These are phyloP conservation scores for Molanna angustata DNA, from an alignment of 2,888 invertebrate genomes.

Conservation along the genomic window DNA sequence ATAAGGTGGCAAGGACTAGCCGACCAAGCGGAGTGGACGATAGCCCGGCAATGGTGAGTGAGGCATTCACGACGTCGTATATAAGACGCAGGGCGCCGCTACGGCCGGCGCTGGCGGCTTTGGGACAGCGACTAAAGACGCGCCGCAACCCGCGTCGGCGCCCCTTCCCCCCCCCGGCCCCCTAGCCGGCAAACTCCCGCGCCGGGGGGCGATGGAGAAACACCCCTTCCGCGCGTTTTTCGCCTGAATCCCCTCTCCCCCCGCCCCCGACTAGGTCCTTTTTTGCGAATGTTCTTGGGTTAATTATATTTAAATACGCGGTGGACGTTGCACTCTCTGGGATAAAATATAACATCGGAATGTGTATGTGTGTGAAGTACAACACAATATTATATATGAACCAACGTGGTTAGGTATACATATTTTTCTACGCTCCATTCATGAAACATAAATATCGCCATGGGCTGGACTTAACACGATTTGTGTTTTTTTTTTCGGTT, in stretches of 20 bases:
- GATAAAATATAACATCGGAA: neutral
- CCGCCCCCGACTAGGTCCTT: slow-evolving; percentile 9
- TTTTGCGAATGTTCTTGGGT: slow-evolving; percentile 21
- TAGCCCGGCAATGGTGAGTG: slow-evolving; percentile 29
- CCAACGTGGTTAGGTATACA: too few species aligned
- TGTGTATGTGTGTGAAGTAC: too few species aligned
- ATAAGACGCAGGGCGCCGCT: slow-evolving; percentile 29
- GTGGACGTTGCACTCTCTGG: slow-evolving; percentile 16
- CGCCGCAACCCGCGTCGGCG: slow-evolving; percentile 26
- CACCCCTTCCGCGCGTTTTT: neutral
- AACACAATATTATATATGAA: too few species aligned
- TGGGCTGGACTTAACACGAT: too few species aligned
- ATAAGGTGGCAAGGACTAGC: slow-evolving; percentile 16
- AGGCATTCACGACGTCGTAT: slow-evolving; percentile 23
- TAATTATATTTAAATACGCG: slow-evolving; percentile 20
- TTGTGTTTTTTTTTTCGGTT: too few species aligned
- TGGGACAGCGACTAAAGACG: slow-evolving; percentile 30
- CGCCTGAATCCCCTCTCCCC: neutral
- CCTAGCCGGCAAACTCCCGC: too few species aligned
- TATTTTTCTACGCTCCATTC: too few species aligned
- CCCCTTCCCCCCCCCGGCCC: slow-evolving; percentile 16
- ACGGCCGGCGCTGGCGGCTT: slow-evolving; percentile 28
- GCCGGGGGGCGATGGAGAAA: neutral
- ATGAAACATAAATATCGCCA: too few species aligned
- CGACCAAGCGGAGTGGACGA: slow-evolving; percentile 28